Evolutionary conservation across 2,888 invertebrate genomes (phyloP).

Genomic region (Platypus cylindrus): DNA sequence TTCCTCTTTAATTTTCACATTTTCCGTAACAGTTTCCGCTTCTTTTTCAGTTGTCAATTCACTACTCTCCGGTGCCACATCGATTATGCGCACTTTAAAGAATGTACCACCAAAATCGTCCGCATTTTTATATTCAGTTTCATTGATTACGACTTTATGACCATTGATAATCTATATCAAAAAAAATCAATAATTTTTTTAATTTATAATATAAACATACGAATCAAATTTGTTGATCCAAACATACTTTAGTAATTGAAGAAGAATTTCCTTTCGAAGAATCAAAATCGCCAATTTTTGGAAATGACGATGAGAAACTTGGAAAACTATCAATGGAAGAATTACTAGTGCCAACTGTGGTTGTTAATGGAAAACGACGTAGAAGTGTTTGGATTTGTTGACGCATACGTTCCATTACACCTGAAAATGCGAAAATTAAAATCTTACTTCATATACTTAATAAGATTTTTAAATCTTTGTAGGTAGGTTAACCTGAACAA

Average conservation of each 20-base stretch:
- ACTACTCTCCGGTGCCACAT: constrained; percentile 33
- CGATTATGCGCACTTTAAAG: constrained; percentile 37
- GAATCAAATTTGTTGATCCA: no score
- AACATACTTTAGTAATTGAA: constrained; percentile 31
- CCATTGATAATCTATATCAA: constrained; percentile 40
- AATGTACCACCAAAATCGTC: constrained; percentile 29
- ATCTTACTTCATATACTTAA: no score
- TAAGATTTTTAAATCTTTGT: no score
- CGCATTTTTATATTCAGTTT: constrained; percentile 38
- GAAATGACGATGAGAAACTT: constrained; percentile 9
- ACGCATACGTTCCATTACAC: constrained; percentile 26
- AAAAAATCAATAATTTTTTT: neutral
- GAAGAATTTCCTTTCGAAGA: constrained; percentile 33
- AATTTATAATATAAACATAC: neutral
- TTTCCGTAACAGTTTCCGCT: constrained; percentile 15
- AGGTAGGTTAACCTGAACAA: no score
- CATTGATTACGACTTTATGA: constrained; percentile 41
- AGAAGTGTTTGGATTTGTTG: constrained; percentile 27
- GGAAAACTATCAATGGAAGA: constrained; percentile 16
- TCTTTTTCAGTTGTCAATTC: constrained; percentile 21
- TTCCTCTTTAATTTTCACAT: constrained; percentile 22
- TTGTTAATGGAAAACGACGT: constrained; percentile 19
- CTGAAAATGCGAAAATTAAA: no score
- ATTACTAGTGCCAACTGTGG: constrained; percentile 17
- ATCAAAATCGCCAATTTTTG: constrained; percentile 23